Percentiles rank a stretch among this genome's conserved stretches.
These are phyloP conservation scores for Eospalax fontanierii DNA, from an alignment of 2,797 vertebrate species.

Conservation along the genomic window DNA sequence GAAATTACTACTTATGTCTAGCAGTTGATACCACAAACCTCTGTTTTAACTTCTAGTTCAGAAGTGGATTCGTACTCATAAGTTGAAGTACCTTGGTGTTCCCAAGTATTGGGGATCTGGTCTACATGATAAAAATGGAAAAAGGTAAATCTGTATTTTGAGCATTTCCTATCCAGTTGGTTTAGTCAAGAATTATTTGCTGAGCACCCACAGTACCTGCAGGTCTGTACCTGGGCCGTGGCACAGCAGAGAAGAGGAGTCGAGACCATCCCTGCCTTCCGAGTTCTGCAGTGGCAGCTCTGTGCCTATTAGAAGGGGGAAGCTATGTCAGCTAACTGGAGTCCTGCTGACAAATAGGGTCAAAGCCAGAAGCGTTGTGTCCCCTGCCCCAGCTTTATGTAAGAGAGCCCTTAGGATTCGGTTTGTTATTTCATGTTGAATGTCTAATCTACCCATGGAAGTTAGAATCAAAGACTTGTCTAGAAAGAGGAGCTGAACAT, in stretches of 20 bases:
- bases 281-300: no score
- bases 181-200: background rate
- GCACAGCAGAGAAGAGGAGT: background rate
- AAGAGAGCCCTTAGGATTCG: background rate
- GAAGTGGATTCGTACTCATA: conserved; percentile 94
- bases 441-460: background rate
- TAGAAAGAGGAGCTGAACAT: background rate
- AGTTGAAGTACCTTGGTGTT: conserved; percentile 95
- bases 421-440: background rate
- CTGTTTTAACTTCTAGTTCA: conserved; percentile 93
- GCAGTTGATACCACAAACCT: conserved; percentile 66
- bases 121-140: conserved; percentile 94
- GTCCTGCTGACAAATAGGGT: background rate
- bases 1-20: conserved; percentile 8
- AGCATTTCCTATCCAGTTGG: background rate
- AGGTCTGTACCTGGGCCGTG: background rate
- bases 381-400: background rate
- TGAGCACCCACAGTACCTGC: background rate
- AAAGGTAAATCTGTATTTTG: conserved; percentile 89
- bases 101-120: conserved; percentile 98
- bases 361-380: background rate
- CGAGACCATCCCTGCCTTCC: background rate
- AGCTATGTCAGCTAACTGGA: background rate
- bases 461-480: background rate
- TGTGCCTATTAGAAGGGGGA: background rate